Base-by-base conservation (phyloP, 2,113 vertebrate species). In the Chaetodon auriga region DNA sequence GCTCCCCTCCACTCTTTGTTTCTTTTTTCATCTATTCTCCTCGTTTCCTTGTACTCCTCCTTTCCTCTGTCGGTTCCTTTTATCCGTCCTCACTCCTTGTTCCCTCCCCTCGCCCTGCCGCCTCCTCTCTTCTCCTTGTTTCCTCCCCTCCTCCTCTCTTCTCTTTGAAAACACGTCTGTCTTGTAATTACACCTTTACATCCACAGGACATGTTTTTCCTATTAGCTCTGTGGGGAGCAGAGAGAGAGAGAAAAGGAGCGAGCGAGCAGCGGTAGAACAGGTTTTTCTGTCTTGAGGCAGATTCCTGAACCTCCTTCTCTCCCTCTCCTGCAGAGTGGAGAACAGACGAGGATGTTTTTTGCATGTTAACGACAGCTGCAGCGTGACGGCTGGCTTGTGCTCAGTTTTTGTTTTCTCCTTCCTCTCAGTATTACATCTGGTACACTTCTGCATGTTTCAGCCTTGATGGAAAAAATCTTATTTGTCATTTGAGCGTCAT, bases 161-260 rank as follows among this genome's bases (percentile, higher is more conserved):
- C 85, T 85, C 91, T 89, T 88, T 86, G 83, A 93, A 87, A 88
- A 69, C 87, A 81, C 62, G 83, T 83, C 85, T 86, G 81, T 72
- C 87, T 85, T 86, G 84, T 93, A 95, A 95, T 95, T 93, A 94
- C 87, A 94, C 87, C 90, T 92, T 85, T 45, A 73, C 72, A 80
- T 86, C 36, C 57, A 87, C 48, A 60, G 68, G 69, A 82, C 86
- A 90, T 89, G 91, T 92, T 95, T 92, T 94, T 94, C 87, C 78
- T 84, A 88, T 95, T 94, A 92, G 91, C 87, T 55, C 71, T 21
- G 78, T 35, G 53, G 81, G 84, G 72, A 84, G 66, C 5, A 71
- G 78, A 30, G 58, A 43, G 25, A 74, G n/a, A 68, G 53, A 8
- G 10, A 12, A 11, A 15, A n/a, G 2, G 62, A 49, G 46, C 9